Percentiles rank a stretch among this genome's conserved stretches.
Conservation (phyloP, 2,113 vertebrate genomes). For the Marcusenius ussheri region DNA sequence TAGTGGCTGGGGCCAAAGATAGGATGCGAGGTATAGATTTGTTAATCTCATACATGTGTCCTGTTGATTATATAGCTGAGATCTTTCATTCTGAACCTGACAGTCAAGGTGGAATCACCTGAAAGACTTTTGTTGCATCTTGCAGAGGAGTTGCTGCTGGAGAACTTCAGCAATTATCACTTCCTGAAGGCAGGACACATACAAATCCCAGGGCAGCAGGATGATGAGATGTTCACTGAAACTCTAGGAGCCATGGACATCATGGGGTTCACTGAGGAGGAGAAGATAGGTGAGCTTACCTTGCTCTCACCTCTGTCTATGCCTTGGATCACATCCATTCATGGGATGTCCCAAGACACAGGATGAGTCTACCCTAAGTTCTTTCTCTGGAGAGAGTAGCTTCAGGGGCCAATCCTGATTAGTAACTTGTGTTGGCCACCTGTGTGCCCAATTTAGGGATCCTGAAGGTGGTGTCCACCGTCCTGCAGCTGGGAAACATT, state of each 20-base stretch:
- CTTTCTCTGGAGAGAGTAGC: neutral
- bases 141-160: slow-evolving; percentile 80
- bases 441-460: slow-evolving; percentile 62
- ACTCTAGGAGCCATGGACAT: slow-evolving; percentile 90
- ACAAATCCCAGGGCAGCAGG: slow-evolving; percentile 79
- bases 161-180: slow-evolving; percentile 75
- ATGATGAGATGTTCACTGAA: slow-evolving; percentile 81
- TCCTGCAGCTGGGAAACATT: slow-evolving; percentile 87
- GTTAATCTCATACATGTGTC: neutral
- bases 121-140: slow-evolving; percentile 5
- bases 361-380: neutral
- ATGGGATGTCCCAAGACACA: neutral
- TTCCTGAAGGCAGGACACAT: slow-evolving; percentile 79
- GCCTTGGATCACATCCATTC: neutral
- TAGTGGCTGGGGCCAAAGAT: slow-evolving; percentile 75
- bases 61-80: neutral
- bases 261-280: slow-evolving; percentile 88
- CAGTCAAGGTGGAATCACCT: neutral
- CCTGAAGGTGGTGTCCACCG: slow-evolving; percentile 82
- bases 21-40: slow-evolving; percentile 48
- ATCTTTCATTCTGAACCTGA: neutral
- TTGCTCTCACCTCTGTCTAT: neutral
- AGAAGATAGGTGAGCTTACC: slow-evolving; percentile 64
- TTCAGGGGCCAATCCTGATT: neutral
- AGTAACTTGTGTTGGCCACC: neutral